phyloP scores from a whole-genome alignment of 2,113 vertebrate genomes.

The Procavia capensis region DNA sequence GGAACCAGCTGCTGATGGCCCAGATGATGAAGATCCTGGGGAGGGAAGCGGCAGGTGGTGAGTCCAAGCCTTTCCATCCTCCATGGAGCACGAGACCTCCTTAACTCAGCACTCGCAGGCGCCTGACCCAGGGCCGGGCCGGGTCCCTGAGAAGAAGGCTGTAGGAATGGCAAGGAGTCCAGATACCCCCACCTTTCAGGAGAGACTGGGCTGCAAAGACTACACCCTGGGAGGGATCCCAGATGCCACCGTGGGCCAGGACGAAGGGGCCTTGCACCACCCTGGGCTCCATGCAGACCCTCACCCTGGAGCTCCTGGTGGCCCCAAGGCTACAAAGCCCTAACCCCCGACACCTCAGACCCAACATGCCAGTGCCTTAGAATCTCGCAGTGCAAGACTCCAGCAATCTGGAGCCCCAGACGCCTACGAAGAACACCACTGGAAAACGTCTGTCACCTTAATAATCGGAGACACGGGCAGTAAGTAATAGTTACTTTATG shows the following conservation, averaged over 20 bases:
- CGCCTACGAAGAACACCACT: not conserved
- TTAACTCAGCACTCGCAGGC: not conserved
- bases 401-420: not conserved
- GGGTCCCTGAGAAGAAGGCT: not conserved
- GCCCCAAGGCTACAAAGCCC: not conserved
- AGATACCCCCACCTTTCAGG: not conserved
- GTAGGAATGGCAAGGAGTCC: not conserved
- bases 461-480: not conserved
- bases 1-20: constrained; percentile 99
- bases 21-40: constrained; percentile 97
- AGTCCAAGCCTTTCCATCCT: not conserved
- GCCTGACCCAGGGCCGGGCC: not conserved
- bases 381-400: not conserved
- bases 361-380: not conserved
- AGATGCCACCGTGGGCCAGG: too few relatives aligned
- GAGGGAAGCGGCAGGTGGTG: not conserved
- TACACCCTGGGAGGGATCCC: not conserved
- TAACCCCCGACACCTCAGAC: not conserved
- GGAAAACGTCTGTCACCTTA: not conserved
- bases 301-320: not conserved
- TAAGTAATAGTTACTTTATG: not conserved
- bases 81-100: accelerated
- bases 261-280: not conserved
- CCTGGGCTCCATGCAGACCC: not conserved
- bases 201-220: not conserved